Evolutionary conservation across 2,797 vertebrate species (phyloP), one percentile per base, ranked within the genome.

Genomic region (Megaceryle alcyon): DNA sequence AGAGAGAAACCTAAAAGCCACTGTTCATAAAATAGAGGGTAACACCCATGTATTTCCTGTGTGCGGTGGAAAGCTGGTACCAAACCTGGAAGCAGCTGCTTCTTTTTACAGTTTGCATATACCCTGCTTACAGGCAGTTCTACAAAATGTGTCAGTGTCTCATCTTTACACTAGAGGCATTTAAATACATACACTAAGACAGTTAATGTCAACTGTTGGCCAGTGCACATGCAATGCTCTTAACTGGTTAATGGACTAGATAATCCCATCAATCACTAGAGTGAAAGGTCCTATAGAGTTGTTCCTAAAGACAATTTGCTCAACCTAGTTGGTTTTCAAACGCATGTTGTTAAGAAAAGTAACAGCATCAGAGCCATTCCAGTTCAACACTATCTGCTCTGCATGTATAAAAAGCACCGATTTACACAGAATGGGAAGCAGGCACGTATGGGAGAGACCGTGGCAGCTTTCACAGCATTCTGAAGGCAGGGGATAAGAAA

Each of bases 41-140:
- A 94, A 95, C 97, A 97, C 96, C 94, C 94, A 93, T 96, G 92
- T 84, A 82, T 84, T 97, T 98, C 97, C 97, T 96, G 95, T 81
- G 26, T 94, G 72, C 6, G 75, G 80, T 83, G n/a, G 51, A 95
- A 87, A 96, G 76, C 13, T 14, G 64, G 92, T 79, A 94, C 54
- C 41, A 66, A 92, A 91, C 22, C n/a, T 78, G 90, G 87, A 95
- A 96, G 57, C 82, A 91, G 85, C 73, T 91, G 4, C 87, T 93
- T 79, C 83, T 89, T 95, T 93, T 77, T 78, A 80, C 31, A 39
- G 82, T 88, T 91, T 93, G 88, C 77, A 92, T 87, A 76, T 49
- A 56, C 18, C 37, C 54, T n/a, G 61, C 72, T 91, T 92, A 79
- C 48, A 77, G 56, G 3, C 60, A 48, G 20, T 59, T 83, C 71